phyloP scores from a whole-genome alignment of 2,888 invertebrate species.

The Acanthopleura granulata region DNA sequence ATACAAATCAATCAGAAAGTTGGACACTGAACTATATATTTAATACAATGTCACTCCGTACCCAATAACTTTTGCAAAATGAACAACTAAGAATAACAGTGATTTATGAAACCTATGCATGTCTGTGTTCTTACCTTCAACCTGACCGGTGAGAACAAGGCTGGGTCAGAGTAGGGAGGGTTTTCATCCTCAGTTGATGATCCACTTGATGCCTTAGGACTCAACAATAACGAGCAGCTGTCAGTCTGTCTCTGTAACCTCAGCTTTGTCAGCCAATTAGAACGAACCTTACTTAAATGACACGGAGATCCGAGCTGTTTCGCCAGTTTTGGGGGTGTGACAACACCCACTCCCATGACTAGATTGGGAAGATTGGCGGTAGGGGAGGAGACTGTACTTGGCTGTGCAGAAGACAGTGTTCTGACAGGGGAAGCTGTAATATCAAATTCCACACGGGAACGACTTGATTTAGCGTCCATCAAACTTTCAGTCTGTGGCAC shows the following conservation, averaged over 20 bases:
- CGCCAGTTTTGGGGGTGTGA: neutral
- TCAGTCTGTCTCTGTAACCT: neutral
- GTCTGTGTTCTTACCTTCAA: too few species aligned
- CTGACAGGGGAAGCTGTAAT: neutral
- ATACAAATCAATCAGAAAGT: too few species aligned
- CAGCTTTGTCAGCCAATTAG: constrained; percentile 10
- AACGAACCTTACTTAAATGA: neutral
- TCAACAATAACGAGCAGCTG: neutral
- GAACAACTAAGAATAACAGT: too few species aligned
- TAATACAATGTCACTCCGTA: too few species aligned
- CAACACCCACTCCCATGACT: constrained; percentile 2
- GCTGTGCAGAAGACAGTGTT: neutral
- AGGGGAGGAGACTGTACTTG: neutral
- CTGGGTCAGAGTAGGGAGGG: too few species aligned
- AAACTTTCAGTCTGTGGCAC: neutral
- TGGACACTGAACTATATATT: too few species aligned
- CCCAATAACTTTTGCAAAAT: too few species aligned
- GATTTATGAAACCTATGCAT: too few species aligned
- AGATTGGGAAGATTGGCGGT: constrained; percentile 13
- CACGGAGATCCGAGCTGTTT: neutral
- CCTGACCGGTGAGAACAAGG: too few species aligned
- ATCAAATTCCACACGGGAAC: neutral
- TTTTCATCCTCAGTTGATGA: too few species aligned
- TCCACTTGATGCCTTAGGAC: too few species aligned
- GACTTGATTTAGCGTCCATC: neutral